Evolutionary conservation across 2,113 vertebrate species (phyloP).

Genomic region (Chaetorhynchus papuensis): DNA sequence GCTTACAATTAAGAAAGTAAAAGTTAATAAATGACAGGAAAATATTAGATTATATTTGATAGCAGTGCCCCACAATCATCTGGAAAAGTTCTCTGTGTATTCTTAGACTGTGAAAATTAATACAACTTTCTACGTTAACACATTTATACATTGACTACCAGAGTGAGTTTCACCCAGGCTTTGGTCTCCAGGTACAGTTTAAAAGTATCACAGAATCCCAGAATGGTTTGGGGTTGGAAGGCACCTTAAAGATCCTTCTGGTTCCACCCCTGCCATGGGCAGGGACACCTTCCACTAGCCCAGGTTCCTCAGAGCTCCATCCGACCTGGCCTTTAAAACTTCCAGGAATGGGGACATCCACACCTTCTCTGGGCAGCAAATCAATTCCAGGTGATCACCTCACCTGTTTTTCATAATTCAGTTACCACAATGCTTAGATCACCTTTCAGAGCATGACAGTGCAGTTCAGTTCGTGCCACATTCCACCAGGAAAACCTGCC

Average conservation of each 20-base stretch:
- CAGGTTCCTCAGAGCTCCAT: neutral
- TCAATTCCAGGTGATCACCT: neutral
- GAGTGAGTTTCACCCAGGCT: neutral
- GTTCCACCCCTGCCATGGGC: neutral
- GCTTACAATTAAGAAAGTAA: neutral
- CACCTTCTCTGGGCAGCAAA: neutral
- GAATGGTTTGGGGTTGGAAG: neutral
- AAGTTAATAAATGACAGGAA: neutral
- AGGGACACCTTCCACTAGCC: neutral
- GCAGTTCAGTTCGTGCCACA: neutral
- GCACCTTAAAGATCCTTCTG: neutral
- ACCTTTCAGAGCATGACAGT: neutral
- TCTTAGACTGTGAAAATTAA: neutral
- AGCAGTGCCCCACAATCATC: fast-evolving
- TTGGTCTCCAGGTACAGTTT: neutral
- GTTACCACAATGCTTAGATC: neutral
- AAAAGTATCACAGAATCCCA: neutral
- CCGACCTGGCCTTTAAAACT: neutral
- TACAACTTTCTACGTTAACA: neutral
- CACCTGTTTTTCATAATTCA: neutral
- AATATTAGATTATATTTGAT: neutral
- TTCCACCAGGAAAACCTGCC: neutral
- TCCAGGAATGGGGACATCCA: neutral
- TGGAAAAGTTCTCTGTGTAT: neutral
- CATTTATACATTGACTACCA: neutral